Percentiles rank a stretch among this genome's conserved stretches.
These are phyloP conservation scores for Salmo trutta DNA, from an alignment of 2,797 vertebrate genomes.

Conservation along the genomic window DNA sequence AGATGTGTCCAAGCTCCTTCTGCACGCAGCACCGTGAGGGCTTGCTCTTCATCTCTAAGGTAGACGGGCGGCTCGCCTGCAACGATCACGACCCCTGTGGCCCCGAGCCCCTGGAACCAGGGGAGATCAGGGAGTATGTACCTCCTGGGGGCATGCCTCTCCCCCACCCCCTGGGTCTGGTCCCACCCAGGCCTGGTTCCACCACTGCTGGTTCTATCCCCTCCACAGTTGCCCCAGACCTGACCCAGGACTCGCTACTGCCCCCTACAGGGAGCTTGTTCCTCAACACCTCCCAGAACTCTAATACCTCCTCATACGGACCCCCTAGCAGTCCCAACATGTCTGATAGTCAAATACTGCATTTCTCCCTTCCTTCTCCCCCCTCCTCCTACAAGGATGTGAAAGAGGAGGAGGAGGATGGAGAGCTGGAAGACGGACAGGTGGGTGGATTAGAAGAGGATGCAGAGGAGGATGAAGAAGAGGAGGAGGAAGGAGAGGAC, in stretches of 20 bases:
- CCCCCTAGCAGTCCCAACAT: slow-evolving; percentile 58
- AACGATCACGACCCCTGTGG: slow-evolving; percentile 97
- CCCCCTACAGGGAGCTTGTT: slow-evolving; percentile 68
- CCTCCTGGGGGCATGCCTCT: slow-evolving; percentile 37
- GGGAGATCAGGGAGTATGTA: slow-evolving; percentile 94
- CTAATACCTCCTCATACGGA: slow-evolving; percentile 63
- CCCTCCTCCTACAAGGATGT: slow-evolving; percentile 54
- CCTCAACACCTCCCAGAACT: slow-evolving; percentile 68
- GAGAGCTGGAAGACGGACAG: slow-evolving; percentile 42
- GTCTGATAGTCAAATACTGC: slow-evolving; percentile 35
- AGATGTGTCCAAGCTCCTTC: slow-evolving; percentile 98
- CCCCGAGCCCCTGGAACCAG: slow-evolving; percentile 92
- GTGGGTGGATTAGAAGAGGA: slow-evolving; percentile 51
- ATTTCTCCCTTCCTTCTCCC: slow-evolving; percentile 43
- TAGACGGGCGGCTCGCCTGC: slow-evolving; percentile 94
- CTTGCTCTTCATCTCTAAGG: slow-evolving; percentile 98
- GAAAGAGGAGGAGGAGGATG: slow-evolving; percentile 24
- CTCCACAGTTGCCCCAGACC: background rate
- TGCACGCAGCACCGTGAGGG: slow-evolving; percentile 94
- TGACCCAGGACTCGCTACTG: background rate
- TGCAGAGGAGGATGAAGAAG: slow-evolving; percentile 46
- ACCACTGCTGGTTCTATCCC: slow-evolving; percentile 14
- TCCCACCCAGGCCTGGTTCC: slow-evolving; percentile 11
- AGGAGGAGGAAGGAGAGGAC: slow-evolving; percentile 30
- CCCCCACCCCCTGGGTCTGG: slow-evolving; percentile 10